Base-by-base conservation (phyloP, 2,797 vertebrate genomes). In the Alouatta caraya region DNA sequence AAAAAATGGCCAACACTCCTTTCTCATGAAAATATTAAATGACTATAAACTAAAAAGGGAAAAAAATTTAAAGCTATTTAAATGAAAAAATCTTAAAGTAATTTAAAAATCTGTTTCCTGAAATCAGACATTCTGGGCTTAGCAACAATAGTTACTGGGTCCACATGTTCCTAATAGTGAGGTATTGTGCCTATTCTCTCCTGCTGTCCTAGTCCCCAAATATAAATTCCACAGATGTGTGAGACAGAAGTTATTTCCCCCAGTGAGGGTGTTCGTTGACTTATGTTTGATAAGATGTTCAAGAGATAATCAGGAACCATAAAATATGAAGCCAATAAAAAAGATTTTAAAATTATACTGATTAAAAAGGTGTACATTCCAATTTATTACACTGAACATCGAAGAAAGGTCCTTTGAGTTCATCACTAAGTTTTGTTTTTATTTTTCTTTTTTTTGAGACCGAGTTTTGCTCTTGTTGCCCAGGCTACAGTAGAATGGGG, bases 211-310 rank as follows among this genome's bases (percentile, higher is more conserved):
- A 81, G 30, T 98, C 92, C 90, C 97, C 97, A 7, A 81, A 88
- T 72, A 92, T 80, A 95, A 90, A 88, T 19, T 64, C 59, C 33
- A 33, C 80, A 73, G 79, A 17, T 61, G 42, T 82, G 73, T 59
- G 52, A 97, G 78, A n/a, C 33, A 94, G 84, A 82, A 50, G 57
- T 82, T 93, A n/a, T 81, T 97, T 97, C 95, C 96, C 96, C 90
- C 94, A 95, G 9, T 30, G 75, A 89, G 28, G 72, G 6, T 90
- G 76, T 72, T 95, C 73, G 52, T 86, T 96, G 96, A 96, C 88
- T 84, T 46, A 11, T 26, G 75, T 64, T 88, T 83, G 42, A 94
- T 26, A 93, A 48, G 17, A 59, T 55, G 14, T 76, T 88, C 59
- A 55, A 76, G 50, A 61, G 61, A 46, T 67, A 28, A 86, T 52